Evolutionary conservation across 2,888 invertebrate species (phyloP), one percentile per base, ranked within the genome.

Genomic region (Himalopsyche japonica): DNA sequence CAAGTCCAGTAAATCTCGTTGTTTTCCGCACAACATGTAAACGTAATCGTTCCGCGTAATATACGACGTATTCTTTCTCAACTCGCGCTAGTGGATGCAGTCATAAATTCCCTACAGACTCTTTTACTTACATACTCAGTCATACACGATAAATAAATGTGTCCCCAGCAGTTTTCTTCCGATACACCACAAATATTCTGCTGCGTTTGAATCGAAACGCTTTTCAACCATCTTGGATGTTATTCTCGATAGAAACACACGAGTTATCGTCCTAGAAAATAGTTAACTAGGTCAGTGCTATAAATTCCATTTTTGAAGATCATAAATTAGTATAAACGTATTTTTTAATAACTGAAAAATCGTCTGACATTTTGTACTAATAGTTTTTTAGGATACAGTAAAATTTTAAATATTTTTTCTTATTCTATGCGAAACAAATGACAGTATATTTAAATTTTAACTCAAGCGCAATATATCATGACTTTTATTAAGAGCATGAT

Each of bases 71-170:
- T 81, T 83, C 80, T 57, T 43, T 77, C 37, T 37, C 30, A 78
- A 43, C 37, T 27, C 64, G 70, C 47, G 43, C 27, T 79, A 43
- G 30, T 20, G 12, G 76, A 79, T 78, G 79, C 64, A 79, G 77
- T 37, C 85, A 82, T 85, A 82, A 85, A 85, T 85, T 70, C 34
- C 48, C 8, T 77, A 81, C 81, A 83, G 85, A 80, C 82, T 34
- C 57, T 78, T 77, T 49, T 37, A 76, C 77, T 82, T 85, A 82
- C 81, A 64, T 77, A 85, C 85, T 85, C 57, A 57, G 57, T 57
- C 81, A 78, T 82, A 82, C 70, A 82, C 82, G 81, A 85, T 82
- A 81, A 85, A 85, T 82, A 85, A 70, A 64, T 78, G 57, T 57
- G 85, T 85, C 85, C 64, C 43, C n/a, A 48, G 78, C 85, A 85